Evolutionary conservation across 2,113 vertebrate genomes (phyloP), one percentile per base, ranked within the genome.

Genomic region (Donacobius atricapilla): DNA sequence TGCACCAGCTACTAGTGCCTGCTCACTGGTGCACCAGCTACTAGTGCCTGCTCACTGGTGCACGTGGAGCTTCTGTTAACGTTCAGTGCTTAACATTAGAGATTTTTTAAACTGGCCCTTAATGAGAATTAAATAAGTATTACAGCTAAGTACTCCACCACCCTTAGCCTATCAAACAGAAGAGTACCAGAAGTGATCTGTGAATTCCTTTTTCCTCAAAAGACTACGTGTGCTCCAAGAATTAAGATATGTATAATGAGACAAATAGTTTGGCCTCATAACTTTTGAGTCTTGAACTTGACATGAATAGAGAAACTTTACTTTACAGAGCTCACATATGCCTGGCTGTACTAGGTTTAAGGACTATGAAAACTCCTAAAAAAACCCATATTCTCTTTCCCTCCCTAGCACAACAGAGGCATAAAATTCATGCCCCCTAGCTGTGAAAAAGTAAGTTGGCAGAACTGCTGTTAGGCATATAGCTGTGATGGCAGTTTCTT

Each of bases 341-440:
- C 42, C 83, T 92, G 45, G 19, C n/a, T 77, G 24, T 83, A 28
- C 15, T n/a, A 73, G 68, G 19, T 89, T 73, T 70, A 81, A 69
- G 11, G 85, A 6, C 68, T n/a, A 6, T 44, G n/a, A 83, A 94
- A 54, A 73, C 21, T 86, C 30, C 18, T 53, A 48, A 35, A 33
- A 83, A 65, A 92, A 13, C 11, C n/a, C n/a, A n/a, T n/a, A n/a
- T n/a, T n/a, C 6, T 40, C 16, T 85, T 88, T 70, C 18, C 4
- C 69, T 88, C 82, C 21, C 30, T 76, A 48, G 27, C 22, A 30
- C 58, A 79, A 51, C 2, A 1, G 33, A 65, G 65, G 21, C 87
- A 63, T 73, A 93, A 92, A 92, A 92, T 90, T 66, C 25, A 47
- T 66, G 72, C 86, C 76, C 72, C 50, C 86, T 94, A 87, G 83